Evolutionary conservation across 1,140 invertebrate species (phyloP), one percentile per base, ranked within the genome.

Genomic region (Zelostemma sp.): DNA sequence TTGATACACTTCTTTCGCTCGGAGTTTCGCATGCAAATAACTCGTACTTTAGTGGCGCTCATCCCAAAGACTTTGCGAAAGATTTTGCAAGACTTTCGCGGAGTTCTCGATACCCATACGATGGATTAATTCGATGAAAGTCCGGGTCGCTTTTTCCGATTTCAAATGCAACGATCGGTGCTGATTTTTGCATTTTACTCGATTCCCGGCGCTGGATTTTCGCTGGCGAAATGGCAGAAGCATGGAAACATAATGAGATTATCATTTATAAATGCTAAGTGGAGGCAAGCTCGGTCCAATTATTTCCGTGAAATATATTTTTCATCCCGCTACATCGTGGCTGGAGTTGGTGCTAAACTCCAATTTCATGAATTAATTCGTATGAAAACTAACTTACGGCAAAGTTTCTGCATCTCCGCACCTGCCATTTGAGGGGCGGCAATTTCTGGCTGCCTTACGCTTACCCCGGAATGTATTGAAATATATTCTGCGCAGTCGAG

Each of bases 321-420:
- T 68, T 61, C 38, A 33, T 25, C 16, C 1, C 21, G 1, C 19
- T 61, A 67, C 56, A 67, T 61, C 64, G 54, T 40, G 45, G 28
- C 48, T 41, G 51, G 58, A 40, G 72, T 73, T 43, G 50, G 56
- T 50, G 50, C 57, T 75, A 76, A 76, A 73, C 68, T 76, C 63
- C 40, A 6, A 3, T 68, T 73, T 69, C 76, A 66, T 67, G 72
- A 77, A 78, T 77, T 78, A 78, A 78, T 77, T 77, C 68, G 67
- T 53, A 64, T 9, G 43, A 57, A 57, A 54, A 61, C 60, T 72
- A 77, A 77, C 72, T 77, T 77, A 71, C 65, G 64, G 45, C 47
- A 49, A 74, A 70, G 68, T 72, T 70, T 68, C 57, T 62, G 64
- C 62, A 57, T 58, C 67, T 63, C 58, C 11, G 58, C 55, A 60